phyloP scores from a whole-genome alignment of 2,113 vertebrate species.

The Pantherophis guttatus region DNA sequence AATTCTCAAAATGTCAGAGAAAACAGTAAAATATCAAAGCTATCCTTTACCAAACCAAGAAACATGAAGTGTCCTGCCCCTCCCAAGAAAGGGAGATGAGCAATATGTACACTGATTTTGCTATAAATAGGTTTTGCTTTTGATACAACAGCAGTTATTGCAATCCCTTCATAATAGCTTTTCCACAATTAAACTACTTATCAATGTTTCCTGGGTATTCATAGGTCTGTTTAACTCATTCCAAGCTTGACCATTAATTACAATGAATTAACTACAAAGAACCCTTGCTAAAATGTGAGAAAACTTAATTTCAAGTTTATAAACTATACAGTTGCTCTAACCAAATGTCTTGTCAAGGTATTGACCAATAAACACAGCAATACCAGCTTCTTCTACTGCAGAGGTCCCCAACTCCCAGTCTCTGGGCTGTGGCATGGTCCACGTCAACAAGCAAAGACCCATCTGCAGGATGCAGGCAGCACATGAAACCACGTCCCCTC shows the following conservation, averaged over 20 bases:
- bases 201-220: neutral
- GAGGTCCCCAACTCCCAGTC: too few relatives aligned
- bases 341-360: neutral
- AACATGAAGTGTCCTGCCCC: neutral
- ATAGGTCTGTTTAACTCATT: neutral
- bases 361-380: neutral
- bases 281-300: neutral
- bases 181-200: neutral
- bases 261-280: neutral
- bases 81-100: neutral
- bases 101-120: neutral
- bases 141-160: neutral
- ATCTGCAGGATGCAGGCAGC: too few relatives aligned
- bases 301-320: neutral
- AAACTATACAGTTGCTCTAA: neutral
- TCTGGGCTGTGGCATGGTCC: too few relatives aligned
- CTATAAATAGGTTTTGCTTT: neutral
- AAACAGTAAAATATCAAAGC: neutral
- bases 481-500: too few relatives aligned
- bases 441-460: too few relatives aligned
- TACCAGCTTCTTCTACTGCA: neutral
- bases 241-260: neutral
- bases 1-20: neutral
- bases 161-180: neutral
- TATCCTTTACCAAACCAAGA: neutral